Conservation (phyloP, 30 jellyfish, hydroid and myxozoan genomes). For the Pseudorhiza aurosa region DNA sequence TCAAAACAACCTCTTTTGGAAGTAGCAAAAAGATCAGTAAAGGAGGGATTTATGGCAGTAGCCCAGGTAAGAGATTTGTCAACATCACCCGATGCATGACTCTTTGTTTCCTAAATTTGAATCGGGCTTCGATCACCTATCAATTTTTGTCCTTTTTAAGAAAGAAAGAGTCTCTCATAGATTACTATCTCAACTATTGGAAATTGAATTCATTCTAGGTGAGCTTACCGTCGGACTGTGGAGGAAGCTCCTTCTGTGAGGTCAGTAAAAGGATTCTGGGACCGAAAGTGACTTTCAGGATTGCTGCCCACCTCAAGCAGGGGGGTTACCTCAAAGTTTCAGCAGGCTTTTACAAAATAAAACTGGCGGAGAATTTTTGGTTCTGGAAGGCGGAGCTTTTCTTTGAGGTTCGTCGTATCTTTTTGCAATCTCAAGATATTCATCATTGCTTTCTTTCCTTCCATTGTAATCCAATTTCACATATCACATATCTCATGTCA, state of each 20-base stretch:
- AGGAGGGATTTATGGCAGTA: slow-evolving; percentile 88
- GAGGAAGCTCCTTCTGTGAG: slow-evolving; percentile 88
- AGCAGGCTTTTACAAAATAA: slow-evolving; percentile 89
- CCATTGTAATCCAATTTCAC: no score
- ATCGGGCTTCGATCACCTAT: no score
- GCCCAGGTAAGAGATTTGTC: slow-evolving; percentile 71
- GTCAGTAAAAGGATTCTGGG: slow-evolving; percentile 84
- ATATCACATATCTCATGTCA: no score
- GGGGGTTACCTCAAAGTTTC: slow-evolving; percentile 77
- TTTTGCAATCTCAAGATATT: no score
- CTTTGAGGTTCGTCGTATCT: slow-evolving; percentile 85
- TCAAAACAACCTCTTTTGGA: slow-evolving; percentile 78
- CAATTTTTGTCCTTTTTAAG: background rate
- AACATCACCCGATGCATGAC: no score
- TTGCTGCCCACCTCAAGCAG: slow-evolving; percentile 61
- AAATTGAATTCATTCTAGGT: slow-evolving; percentile 80
- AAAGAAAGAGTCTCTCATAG: background rate
- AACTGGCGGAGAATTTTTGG: slow-evolving; percentile 57
- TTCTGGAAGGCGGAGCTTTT: slow-evolving; percentile 78
- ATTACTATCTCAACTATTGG: background rate
- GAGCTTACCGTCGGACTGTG: slow-evolving; percentile 89
- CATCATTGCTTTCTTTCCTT: no score
- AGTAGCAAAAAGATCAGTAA: slow-evolving; percentile 58
- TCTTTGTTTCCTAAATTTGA: no score
- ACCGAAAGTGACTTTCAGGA: slow-evolving; percentile 83